Evolutionary conservation across 2,113 vertebrate genomes (phyloP).

Genomic region (Sardina pilchardus): DNA sequence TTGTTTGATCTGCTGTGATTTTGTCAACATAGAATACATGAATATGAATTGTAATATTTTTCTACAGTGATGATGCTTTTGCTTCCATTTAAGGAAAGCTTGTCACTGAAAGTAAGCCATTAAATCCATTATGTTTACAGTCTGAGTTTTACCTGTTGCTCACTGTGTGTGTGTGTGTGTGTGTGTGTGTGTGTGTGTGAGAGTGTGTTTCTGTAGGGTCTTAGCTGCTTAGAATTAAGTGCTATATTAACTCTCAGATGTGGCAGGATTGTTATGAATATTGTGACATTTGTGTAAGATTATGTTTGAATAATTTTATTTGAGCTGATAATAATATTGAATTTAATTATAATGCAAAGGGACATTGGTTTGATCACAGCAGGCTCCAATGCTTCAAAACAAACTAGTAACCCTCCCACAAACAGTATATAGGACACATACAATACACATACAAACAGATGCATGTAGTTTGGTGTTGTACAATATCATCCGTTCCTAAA

Average conservation of each 20-base stretch:
- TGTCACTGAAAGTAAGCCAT: constrained; percentile 6
- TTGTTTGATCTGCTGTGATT: constrained; percentile 16
- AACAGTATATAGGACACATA: too few relatives aligned
- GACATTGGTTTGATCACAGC: too few relatives aligned
- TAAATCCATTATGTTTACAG: constrained; percentile 1
- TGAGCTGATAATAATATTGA: background rate
- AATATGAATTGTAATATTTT: constrained; percentile 19
- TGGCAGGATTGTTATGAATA: background rate
- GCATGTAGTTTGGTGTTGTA: too few relatives aligned
- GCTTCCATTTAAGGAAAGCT: background rate
- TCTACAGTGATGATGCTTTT: constrained; percentile 3
- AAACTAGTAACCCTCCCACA: too few relatives aligned
- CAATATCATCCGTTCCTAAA: too few relatives aligned
- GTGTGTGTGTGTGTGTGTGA: background rate
- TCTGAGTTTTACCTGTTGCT: background rate
- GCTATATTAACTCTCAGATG: background rate
- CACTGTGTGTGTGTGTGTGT: background rate
- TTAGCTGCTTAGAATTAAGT: background rate
- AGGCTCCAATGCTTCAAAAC: too few relatives aligned
- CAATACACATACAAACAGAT: too few relatives aligned
- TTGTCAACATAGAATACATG: background rate
- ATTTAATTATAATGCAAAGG: too few relatives aligned
- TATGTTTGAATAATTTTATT: background rate
- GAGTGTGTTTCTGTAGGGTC: background rate
- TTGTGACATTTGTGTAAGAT: too few relatives aligned